Percentiles rank a stretch among this genome's conserved stretches.
Conservation (phyloP, 2,888 invertebrate species). For the Dryococelus australis region DNA sequence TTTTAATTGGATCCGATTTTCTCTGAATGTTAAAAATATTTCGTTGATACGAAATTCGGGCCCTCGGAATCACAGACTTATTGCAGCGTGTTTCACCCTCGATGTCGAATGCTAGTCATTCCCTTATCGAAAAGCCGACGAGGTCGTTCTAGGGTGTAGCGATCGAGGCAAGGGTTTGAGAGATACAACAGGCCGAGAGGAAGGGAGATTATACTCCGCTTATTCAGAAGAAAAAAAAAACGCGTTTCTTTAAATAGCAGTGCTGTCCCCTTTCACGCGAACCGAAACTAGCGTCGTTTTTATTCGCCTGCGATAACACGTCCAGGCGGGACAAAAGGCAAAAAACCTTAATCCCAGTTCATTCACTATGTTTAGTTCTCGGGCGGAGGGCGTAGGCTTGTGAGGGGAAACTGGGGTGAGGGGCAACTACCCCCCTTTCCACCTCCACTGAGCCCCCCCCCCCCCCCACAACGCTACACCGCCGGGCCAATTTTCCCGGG, state of each 20-base stretch:
- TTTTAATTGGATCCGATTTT: no score
- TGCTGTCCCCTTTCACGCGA: not conserved
- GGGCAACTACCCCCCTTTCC: not conserved
- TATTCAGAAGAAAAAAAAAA: not conserved
- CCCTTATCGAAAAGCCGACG: not conserved
- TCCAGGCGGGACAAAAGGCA: not conserved
- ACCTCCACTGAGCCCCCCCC: not conserved
- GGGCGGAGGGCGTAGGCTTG: not conserved
- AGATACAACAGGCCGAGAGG: not conserved
- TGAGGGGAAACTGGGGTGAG: not conserved
- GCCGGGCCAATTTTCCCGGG: not conserved
- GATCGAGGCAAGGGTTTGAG: not conserved
- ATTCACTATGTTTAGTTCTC: not conserved
- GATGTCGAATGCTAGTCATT: no score
- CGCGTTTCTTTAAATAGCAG: not conserved
- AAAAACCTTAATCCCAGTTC: conserved; percentile 9
- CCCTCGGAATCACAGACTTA: no score
- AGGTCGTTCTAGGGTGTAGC: not conserved
- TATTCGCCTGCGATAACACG: conserved; percentile 16
- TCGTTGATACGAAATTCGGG: no score
- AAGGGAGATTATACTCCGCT: not conserved
- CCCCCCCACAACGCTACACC: not conserved
- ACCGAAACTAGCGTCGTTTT: not conserved
- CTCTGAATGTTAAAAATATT: no score
- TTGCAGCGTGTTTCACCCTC: no score